Base-by-base conservation (phyloP, 2,888 invertebrate species). In the Sarcophaga caerulescens region DNA sequence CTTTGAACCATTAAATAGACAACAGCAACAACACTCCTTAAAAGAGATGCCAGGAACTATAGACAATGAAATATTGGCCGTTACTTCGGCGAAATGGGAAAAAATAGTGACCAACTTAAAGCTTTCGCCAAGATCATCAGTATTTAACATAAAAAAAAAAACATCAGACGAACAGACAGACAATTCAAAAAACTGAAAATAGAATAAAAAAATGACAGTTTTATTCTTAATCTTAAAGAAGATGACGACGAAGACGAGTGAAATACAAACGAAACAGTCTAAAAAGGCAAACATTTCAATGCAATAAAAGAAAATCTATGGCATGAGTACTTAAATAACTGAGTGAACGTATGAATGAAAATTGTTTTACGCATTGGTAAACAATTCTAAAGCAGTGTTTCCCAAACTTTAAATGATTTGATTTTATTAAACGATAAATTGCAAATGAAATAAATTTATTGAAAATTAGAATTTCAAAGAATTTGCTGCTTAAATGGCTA, bases 51-150 rank as follows among this genome's bases (percentile, higher is more conserved):
- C 21, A 76, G 69, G 25, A 70, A 25, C 0, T 12, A 59, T 73
- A 66, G 44, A 77, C 45, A 66, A 69, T 10, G 21, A 4, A 19
- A 71, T 35, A 81, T 19, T 8, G 44, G 25, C 78, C 47, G 60
- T 79, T 79, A 71, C n/a, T 62, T 71, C 45, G 62, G 35, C 35
- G 35, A 35, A 35, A 35, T 35, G 10, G 35, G 8, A 35, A 80
- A 68, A 80, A 62, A 45, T 65, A 69, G 65, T 78, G 85, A 70
- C 83, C 85, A 86, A 81, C 69, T 80, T 25, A 74, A 35, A 79
- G 70, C 75, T 86, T 86, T 84, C 86, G 74, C 74, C 44, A 84
- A 86, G 81, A 86, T 86, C 77, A 74, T 69, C 82, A 19, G 60
- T 60, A 60, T 60, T 19, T 60, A 11, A 60, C 21, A 21, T n/a